Evolutionary conservation across 2,113 vertebrate genomes (phyloP).

Genomic region (Dipodomys stephensi): DNA sequence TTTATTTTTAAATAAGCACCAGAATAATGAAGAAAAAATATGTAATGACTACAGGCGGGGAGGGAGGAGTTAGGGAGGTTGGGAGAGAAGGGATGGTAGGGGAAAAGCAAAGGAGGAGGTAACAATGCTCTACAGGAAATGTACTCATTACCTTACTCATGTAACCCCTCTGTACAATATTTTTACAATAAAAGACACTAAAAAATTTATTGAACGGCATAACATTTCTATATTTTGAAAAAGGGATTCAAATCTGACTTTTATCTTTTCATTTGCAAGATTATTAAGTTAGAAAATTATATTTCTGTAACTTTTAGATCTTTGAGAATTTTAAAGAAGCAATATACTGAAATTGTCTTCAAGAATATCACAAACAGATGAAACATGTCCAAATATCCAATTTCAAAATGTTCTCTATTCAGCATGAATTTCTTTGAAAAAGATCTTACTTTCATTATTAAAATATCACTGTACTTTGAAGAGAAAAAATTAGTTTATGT

Average conservation of each 20-base stretch:
- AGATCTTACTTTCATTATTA: not conserved
- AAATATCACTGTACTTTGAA: not conserved
- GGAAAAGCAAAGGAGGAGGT: too few species aligned
- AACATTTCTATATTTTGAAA: conserved; percentile 19
- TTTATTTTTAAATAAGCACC: not conserved
- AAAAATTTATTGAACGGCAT: conserved; percentile 10
- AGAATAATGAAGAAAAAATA: not conserved
- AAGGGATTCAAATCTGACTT: conserved; percentile 39
- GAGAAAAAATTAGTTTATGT: not conserved
- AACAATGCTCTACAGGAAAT: too few species aligned
- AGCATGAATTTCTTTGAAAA: conserved; percentile 46
- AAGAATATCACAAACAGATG: conserved; percentile 23
- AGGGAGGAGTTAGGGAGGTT: too few species aligned
- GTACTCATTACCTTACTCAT: too few species aligned
- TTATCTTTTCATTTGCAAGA: conserved; percentile 39
- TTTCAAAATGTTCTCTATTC: conserved; percentile 26
- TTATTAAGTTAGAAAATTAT: conserved; percentile 39
- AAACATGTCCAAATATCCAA: conserved; percentile 44
- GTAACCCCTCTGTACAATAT: too few species aligned
- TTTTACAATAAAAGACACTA: not conserved
- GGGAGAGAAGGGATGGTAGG: too few species aligned
- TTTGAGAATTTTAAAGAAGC: conserved; percentile 38
- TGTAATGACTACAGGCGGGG: not conserved
- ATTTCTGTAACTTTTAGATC: conserved; percentile 1
- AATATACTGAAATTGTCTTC: conserved; percentile 24